phyloP scores from a whole-genome alignment of 2,113 vertebrate species.

The Uria lomvia region DNA sequence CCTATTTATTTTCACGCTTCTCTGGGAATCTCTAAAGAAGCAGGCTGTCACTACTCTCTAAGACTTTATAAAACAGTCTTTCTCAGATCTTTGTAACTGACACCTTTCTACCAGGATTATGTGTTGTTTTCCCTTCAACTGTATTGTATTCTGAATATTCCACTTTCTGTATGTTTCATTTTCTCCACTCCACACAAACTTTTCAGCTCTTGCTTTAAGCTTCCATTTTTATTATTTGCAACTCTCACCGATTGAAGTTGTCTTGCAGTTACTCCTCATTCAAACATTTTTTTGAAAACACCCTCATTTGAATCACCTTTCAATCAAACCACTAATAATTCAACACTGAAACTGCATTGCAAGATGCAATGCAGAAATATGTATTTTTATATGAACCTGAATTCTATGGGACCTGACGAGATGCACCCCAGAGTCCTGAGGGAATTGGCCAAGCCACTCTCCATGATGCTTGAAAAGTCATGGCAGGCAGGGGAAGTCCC shows the following conservation, averaged over 20 bases:
- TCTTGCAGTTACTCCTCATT: neutral
- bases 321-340: neutral
- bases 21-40: neutral
- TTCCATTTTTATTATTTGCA: neutral
- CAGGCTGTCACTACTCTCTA: neutral
- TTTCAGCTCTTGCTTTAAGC: neutral
- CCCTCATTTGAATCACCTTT: neutral
- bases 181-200: neutral
- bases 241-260: neutral
- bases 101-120: neutral
- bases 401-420: too few species aligned
- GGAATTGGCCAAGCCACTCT: too few species aligned
- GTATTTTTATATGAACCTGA: neutral
- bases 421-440: too few species aligned
- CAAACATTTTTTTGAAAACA: neutral
- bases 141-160: neutral
- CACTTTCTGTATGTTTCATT: neutral
- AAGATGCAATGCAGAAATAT: neutral
- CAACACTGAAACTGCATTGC: neutral
- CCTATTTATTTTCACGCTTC: neutral
- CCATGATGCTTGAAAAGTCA: too few species aligned
- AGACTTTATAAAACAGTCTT: neutral
- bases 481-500: too few species aligned
- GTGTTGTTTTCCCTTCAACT: neutral
- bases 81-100: neutral